A percentile compares a stretch with the other conserved stretches of the same genome.
Evolutionary conservation across 2,113 vertebrate species (phyloP).

Genomic region (Poecilia latipinna): DNA sequence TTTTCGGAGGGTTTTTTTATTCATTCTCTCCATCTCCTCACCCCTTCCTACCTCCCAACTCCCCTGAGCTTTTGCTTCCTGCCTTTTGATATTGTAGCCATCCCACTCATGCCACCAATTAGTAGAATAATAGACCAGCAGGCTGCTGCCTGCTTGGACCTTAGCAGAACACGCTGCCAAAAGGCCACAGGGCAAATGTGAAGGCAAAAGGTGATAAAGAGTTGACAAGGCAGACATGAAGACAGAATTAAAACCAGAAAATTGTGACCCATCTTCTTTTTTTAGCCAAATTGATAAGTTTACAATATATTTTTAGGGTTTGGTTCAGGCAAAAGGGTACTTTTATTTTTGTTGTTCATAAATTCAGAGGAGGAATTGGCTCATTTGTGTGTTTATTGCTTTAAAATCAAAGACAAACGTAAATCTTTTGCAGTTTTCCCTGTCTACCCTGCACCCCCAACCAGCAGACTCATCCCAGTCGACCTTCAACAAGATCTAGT

Average conservation of each 20-base stretch:
- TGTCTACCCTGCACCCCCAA: no score
- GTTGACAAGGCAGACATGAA: not conserved
- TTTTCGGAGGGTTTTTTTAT: constrained; percentile 13
- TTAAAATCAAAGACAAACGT: no score
- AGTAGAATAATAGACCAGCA: constrained; percentile 71
- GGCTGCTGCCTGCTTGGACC: constrained; percentile 51
- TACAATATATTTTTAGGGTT: not conserved
- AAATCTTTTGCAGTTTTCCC: no score
- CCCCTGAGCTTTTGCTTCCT: constrained; percentile 62
- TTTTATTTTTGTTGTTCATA: no score
- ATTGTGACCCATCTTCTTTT: not conserved
- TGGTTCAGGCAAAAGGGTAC: no score
- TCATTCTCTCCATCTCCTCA: constrained; percentile 56
- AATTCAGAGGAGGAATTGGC: no score
- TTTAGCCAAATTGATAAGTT: not conserved
- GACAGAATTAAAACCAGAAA: not conserved
- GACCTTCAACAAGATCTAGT: no score
- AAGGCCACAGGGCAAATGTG: constrained; percentile 33
- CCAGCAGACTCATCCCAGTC: no score
- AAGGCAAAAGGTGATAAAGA: constrained; percentile 16
- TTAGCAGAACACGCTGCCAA: constrained; percentile 51
- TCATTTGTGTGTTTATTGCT: no score
- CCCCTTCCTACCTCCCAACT: constrained; percentile 28
- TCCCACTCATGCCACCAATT: constrained; percentile 78
- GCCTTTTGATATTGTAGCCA: constrained; percentile 72